Evolutionary conservation across 37 sponge, comb jelly and placozoan genomes (phyloP).

Genomic region (Diacarnus erythraeanus): DNA sequence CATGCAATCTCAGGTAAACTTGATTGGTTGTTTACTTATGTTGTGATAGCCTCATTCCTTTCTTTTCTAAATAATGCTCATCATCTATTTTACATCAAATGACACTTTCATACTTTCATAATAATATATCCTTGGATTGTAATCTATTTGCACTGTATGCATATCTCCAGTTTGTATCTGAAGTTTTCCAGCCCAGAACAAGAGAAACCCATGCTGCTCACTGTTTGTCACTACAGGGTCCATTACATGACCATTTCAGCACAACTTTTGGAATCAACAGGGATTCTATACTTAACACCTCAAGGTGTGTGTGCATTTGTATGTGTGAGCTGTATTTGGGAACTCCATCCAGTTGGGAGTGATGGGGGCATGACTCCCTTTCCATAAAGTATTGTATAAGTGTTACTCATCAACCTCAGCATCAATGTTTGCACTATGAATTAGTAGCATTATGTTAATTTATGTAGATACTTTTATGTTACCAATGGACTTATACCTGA

Average conservation of each 20-base stretch:
- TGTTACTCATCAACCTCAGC: too few relatives aligned
- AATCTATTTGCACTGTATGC: not conserved
- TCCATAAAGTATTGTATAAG: too few relatives aligned
- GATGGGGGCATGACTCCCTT: too few relatives aligned
- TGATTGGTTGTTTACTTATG: too few relatives aligned
- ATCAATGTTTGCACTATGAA: too few relatives aligned
- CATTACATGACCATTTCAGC: slow-evolving; percentile 58
- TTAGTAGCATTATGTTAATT: too few relatives aligned
- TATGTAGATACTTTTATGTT: slow-evolving; percentile 72
- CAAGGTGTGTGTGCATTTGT: too few relatives aligned
- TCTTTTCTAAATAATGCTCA: too few relatives aligned
- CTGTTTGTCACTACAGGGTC: slow-evolving; percentile 52
- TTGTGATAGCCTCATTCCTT: not conserved
- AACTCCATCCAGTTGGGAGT: too few relatives aligned
- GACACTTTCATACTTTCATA: too few relatives aligned
- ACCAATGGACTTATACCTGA: slow-evolving; percentile 67
- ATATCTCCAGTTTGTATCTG: slow-evolving; percentile 27
- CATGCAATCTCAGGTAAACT: slow-evolving; percentile 46
- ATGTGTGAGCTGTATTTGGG: too few relatives aligned
- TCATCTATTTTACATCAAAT: too few relatives aligned
- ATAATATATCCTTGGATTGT: not conserved
- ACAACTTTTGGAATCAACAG: slow-evolving; percentile 33
- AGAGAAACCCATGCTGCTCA: slow-evolving; percentile 35
- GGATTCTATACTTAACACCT: slow-evolving; percentile 46
- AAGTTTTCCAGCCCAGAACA: slow-evolving; percentile 38